These are phyloP conservation scores for Patella caerulea DNA, from an alignment of 2,888 invertebrate genomes.

Conservation along the genomic window DNA sequence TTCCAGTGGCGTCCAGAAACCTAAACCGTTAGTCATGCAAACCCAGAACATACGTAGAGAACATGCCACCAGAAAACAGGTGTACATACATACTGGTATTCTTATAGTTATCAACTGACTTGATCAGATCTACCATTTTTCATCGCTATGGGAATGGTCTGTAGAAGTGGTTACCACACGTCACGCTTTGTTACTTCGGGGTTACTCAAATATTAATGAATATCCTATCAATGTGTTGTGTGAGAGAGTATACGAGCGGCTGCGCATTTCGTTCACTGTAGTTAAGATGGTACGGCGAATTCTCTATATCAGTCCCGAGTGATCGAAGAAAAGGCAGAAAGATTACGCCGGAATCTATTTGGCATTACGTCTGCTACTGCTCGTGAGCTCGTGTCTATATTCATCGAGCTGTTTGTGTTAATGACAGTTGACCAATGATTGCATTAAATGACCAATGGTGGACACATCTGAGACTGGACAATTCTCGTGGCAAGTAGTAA, in stretches of 20 bases:
- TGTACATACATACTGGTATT: no score
- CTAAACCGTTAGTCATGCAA: no score
- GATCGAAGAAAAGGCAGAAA: conserved; percentile 13
- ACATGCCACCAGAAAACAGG: no score
- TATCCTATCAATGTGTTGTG: not conserved
- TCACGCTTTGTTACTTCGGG: not conserved
- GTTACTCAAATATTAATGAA: conserved; percentile 7
- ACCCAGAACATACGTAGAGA: no score
- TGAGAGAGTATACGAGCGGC: not conserved
- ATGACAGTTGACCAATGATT: conserved; percentile 10
- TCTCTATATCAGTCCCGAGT: not conserved
- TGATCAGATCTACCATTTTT: no score
- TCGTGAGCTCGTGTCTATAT: conserved; percentile 10
- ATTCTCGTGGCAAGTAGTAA: not conserved
- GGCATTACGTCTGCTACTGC: conserved; percentile 10
- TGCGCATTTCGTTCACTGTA: conserved; percentile 7
- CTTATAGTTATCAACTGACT: no score
- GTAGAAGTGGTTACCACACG: not conserved
- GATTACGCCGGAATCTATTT: conserved; percentile 9
- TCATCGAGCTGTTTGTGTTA: not conserved
- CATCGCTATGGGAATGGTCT: no score
- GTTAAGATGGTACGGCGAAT: conserved; percentile 9
- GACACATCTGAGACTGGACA: conserved; percentile 6
- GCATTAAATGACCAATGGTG: conserved; percentile 8
- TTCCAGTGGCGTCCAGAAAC: no score